A percentile compares a stretch with the other conserved stretches of the same genome.
Evolutionary conservation across 2,113 vertebrate genomes (phyloP).

Genomic region (Nestor notabilis): DNA sequence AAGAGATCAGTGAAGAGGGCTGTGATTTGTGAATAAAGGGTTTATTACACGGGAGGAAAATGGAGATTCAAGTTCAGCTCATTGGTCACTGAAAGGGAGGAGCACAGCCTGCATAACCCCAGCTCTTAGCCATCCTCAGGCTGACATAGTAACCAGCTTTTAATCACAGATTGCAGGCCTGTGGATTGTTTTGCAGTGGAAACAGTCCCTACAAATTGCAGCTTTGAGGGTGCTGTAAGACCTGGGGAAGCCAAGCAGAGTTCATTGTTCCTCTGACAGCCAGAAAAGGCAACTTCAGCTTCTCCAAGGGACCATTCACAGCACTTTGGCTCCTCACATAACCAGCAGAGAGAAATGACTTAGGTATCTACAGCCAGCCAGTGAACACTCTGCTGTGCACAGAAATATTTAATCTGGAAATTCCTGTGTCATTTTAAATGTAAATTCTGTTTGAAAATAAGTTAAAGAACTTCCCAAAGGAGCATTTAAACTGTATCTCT

Average conservation of each 20-base stretch:
- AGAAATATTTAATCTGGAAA: neutral
- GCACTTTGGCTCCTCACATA: neutral
- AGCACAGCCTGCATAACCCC: neutral
- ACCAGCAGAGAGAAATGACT: neutral
- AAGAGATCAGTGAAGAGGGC: neutral
- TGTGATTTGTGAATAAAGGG: neutral
- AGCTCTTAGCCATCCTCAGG: neutral
- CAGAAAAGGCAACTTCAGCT: neutral
- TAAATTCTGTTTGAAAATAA: neutral
- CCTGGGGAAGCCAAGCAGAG: neutral
- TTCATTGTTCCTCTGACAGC: neutral
- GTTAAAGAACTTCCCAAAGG: neutral
- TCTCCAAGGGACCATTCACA: neutral
- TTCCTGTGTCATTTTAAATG: neutral
- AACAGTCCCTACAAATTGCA: neutral
- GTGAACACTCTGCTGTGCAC: neutral
- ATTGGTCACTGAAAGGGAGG: neutral
- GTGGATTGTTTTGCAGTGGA: neutral
- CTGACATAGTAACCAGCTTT: neutral
- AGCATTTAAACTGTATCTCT: neutral
- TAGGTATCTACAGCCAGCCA: neutral
- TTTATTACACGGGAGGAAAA: neutral
- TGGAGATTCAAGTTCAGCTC: neutral
- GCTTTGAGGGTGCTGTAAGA: neutral
- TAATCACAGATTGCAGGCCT: neutral